Percentiles rank a stretch among this genome's conserved stretches.
phyloP scores from a whole-genome alignment of 2,888 invertebrate genomes.

The Drosophila rellima region DNA sequence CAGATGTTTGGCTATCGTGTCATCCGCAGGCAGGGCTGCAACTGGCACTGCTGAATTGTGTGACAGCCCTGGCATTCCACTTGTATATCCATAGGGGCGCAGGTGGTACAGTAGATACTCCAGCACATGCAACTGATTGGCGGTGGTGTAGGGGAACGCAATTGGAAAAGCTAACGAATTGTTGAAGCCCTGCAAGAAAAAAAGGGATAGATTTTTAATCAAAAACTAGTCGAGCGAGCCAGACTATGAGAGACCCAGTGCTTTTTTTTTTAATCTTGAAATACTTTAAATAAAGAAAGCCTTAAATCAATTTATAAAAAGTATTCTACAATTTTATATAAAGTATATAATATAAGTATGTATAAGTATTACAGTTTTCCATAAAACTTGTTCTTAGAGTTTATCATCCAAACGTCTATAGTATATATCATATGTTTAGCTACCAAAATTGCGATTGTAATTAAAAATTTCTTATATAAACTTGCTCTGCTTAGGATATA shows the following conservation, averaged over 20 bases:
- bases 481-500: too few species aligned
- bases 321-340: too few species aligned
- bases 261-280: too few species aligned
- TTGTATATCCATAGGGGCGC: slow-evolving; percentile 89
- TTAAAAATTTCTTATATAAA: too few species aligned
- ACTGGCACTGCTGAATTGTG: neutral
- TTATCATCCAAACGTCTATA: too few species aligned
- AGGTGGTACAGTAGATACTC: slow-evolving; percentile 98
- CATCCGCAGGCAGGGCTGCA: neutral
- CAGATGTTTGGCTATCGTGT: slow-evolving; percentile 28
- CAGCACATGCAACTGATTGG: slow-evolving; percentile 96
- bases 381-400: too few species aligned
- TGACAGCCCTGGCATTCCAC: slow-evolving; percentile 62
- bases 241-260: neutral
- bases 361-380: too few species aligned
- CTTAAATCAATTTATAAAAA: too few species aligned
- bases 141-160: slow-evolving; percentile 96
- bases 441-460: too few species aligned
- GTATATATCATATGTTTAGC: too few species aligned
- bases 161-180: slow-evolving; percentile 96
- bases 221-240: neutral
- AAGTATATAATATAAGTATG: too few species aligned
- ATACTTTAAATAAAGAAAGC: too few species aligned
- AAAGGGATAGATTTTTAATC: neutral
- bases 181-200: slow-evolving; percentile 73